Base-by-base conservation (phyloP, 2,888 invertebrate species). In the Conus canariensis region DNA sequence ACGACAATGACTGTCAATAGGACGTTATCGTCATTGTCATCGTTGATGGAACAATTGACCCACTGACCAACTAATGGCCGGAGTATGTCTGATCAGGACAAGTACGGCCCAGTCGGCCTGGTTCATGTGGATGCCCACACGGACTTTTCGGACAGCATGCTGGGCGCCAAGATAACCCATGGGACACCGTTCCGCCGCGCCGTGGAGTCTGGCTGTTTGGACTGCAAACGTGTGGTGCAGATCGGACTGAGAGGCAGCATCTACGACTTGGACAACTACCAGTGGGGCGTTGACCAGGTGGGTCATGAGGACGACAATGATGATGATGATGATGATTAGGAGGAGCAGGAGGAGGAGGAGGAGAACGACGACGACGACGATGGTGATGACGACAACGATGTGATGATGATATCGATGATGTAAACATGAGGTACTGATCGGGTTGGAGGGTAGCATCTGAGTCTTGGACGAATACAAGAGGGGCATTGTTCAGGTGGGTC, bases 61-160 rank as follows among this genome's bases (percentile, higher is more conserved):
- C 45, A 45, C 45, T 45, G 45, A 45, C 45, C 45, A 45, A 45
- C 45, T 45, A 45, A 45, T 45, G 45, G 45, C 45, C 45, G 45
- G 45, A 45, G 45, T 45, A 3, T 45, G 45, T 45, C 16, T 64
- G 10, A 64, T 45, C 89, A 96, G 96, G 95, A 95, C 88, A 95
- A 95, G 77, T 93, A 96, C 92, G 96, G 96, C 0, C 95, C 96
- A 0, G 95, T 96, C 14, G 96, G 96, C 12, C 92, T 96, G 91
- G 93, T 96, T 8, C 96, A 96, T 90, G 93, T 96, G 0, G 96
- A 96, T 91, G 96, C 96, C 58, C 96, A 96, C 92, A 91, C 94
- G 4, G 96, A 96, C 91, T 95, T 95, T 0, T 94, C 92, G 64
- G 96, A 96, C 89, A 90, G 91, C 1, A 95, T 95, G 95, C 92